Conservation (phyloP, 2,113 vertebrate genomes). For the Corythoichthys intestinalis region DNA sequence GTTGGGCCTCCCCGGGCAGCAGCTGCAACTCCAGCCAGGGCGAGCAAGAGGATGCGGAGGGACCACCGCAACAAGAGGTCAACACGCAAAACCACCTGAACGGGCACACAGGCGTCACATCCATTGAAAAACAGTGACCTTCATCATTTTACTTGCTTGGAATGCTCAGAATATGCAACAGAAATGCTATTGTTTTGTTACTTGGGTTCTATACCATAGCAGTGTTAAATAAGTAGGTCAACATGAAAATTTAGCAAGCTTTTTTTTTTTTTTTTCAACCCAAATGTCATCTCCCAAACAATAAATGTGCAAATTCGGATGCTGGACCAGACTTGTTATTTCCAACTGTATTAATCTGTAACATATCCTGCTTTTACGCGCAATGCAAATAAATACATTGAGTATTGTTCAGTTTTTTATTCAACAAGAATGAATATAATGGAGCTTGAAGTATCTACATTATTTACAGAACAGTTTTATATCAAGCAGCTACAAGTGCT, state of each 20-base stretch:
- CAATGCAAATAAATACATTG: conserved; percentile 23
- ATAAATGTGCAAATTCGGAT: not conserved
- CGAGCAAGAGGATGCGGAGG: conserved; percentile 59
- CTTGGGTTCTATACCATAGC: not conserved
- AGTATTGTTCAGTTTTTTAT: conserved; percentile 15
- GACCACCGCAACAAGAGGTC: conserved; percentile 64
- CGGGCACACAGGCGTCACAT: conserved; percentile 72
- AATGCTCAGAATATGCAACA: no score
- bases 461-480: conserved; percentile 21
- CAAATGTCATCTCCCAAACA: not conserved
- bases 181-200: not conserved
- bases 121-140: conserved; percentile 49
- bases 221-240: not conserved
- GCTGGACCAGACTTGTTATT: conserved; percentile 6
- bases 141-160: not conserved
- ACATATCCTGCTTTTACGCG: not conserved
- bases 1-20: conserved; percentile 74
- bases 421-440: conserved; percentile 1
- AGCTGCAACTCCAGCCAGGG: conserved; percentile 66
- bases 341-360: conserved; percentile 6
- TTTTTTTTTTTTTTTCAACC: not conserved
- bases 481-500: not conserved
- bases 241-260: not conserved
- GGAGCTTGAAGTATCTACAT: conserved; percentile 19
- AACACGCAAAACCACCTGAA: conserved; percentile 76